These are phyloP conservation scores for Lamprotornis superbus DNA, from an alignment of 2,113 vertebrate species.

Conservation along the genomic window DNA sequence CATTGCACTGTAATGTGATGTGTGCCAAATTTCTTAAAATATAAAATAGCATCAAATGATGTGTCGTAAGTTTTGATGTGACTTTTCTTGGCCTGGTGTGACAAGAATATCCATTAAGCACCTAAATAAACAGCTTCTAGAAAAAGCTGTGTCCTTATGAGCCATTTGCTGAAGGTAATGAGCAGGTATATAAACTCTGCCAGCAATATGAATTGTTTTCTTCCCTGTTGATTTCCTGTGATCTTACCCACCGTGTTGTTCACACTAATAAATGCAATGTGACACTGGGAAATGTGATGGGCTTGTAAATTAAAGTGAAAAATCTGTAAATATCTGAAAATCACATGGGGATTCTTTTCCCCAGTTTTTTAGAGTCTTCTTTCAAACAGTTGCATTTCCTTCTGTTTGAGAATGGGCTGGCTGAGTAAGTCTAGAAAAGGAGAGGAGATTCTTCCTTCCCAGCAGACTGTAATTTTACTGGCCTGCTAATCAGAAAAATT, in stretches of 20 bases:
- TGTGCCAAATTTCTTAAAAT: constrained; percentile 40
- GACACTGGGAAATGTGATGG: background rate
- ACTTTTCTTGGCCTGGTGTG: background rate
- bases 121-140: background rate
- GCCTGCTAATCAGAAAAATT: background rate
- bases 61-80: constrained; percentile 49
- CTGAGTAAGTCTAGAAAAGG: background rate
- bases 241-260: background rate
- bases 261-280: background rate
- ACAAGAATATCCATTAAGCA: constrained; percentile 27
- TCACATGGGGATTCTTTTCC: rapidly evolving
- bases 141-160: background rate
- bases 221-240: background rate
- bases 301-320: background rate
- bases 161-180: background rate
- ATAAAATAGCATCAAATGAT: background rate
- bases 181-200: constrained; percentile 15
- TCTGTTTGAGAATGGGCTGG: background rate
- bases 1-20: constrained; percentile 1
- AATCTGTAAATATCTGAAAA: background rate
- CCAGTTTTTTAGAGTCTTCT: background rate
- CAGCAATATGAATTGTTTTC: constrained; percentile 6
- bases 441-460: background rate
- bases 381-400: background rate
- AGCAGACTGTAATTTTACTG: background rate